Evolutionary conservation across 2,113 vertebrate species (phyloP).

Genomic region (Aptenodytes patagonicus): DNA sequence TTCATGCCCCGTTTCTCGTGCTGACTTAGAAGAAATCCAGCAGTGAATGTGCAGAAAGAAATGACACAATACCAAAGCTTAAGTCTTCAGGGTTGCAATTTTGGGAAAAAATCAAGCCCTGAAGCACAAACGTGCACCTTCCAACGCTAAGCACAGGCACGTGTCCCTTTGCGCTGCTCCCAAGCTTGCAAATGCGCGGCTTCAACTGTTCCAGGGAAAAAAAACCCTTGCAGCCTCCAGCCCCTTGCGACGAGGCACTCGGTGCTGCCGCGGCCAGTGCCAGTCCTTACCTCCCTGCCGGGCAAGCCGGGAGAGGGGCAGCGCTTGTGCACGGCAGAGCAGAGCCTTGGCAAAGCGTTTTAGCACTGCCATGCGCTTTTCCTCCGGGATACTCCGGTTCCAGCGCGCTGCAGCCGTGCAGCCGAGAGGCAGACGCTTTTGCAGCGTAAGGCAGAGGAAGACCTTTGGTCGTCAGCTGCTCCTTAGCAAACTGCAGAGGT

Average conservation of each 20-base stretch:
- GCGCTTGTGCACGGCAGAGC: background rate
- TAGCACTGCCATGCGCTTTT: background rate
- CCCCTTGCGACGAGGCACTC: background rate
- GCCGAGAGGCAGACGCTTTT: background rate
- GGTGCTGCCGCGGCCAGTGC: background rate
- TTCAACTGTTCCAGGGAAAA: background rate
- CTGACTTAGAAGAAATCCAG: background rate
- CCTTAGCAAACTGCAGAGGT: background rate
- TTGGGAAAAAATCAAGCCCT: background rate
- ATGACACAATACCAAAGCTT: fast-evolving
- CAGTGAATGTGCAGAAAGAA: background rate
- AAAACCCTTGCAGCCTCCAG: background rate
- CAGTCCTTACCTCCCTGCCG: background rate
- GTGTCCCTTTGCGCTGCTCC: background rate
- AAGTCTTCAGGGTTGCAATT: background rate
- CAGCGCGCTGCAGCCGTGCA: background rate
- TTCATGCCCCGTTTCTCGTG: fast-evolving
- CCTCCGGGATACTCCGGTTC: background rate
- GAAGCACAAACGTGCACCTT: background rate
- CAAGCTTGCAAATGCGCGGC: fast-evolving
- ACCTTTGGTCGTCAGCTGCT: background rate
- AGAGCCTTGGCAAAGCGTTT: background rate
- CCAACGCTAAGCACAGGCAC: fast-evolving
- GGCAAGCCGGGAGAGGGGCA: background rate
- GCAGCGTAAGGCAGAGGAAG: background rate